These are phyloP conservation scores for Amblyornis subalaris DNA, from an alignment of 2,113 vertebrate genomes.

Conservation along the genomic window DNA sequence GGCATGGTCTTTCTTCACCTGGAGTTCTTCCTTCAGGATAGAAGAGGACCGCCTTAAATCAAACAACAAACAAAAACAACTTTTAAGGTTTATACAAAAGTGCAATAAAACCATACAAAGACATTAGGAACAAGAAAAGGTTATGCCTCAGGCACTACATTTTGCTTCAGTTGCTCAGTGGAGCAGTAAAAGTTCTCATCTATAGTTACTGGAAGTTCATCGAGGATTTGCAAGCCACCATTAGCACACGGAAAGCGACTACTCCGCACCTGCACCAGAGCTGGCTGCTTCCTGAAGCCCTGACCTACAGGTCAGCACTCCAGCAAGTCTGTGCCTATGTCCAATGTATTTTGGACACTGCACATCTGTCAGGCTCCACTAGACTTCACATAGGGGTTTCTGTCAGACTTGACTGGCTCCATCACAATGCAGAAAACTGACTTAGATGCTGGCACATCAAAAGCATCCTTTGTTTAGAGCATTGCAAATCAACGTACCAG, in stretches of 20 bases:
- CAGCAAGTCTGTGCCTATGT: background rate
- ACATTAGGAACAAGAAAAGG: background rate
- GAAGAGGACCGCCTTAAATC: constrained; percentile 54
- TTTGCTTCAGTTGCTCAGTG: background rate
- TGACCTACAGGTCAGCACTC: background rate
- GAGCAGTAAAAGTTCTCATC: background rate
- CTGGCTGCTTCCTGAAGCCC: background rate
- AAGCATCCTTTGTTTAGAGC: background rate
- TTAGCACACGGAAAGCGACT: background rate
- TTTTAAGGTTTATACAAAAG: background rate
- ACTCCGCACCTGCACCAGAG: background rate
- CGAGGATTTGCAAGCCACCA: background rate
- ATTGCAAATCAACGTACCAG: background rate
- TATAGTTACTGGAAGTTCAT: background rate
- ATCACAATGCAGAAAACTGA: background rate
- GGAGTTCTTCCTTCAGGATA: constrained; percentile 56
- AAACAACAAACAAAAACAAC: constrained; percentile 19
- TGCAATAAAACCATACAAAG: background rate
- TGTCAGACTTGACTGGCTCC: background rate
- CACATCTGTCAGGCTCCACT: background rate
- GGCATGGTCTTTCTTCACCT: constrained; percentile 79
- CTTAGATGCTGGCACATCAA: background rate
- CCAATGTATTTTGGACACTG: background rate
- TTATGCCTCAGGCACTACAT: background rate
- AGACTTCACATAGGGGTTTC: background rate